Evolutionary conservation across 2,888 invertebrate genomes (phyloP).

Genomic region (Drosophila peninsularis): DNA sequence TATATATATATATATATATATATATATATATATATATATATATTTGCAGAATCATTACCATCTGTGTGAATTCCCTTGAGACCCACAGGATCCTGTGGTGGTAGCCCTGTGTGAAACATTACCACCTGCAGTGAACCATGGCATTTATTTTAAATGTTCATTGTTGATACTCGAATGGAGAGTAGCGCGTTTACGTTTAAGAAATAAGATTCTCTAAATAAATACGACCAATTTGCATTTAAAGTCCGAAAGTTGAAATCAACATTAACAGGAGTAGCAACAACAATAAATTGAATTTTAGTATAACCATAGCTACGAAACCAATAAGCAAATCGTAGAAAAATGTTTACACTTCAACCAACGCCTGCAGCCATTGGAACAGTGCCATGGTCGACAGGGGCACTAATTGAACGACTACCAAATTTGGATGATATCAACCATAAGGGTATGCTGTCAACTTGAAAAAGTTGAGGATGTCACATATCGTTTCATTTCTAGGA

Average conservation of each 20-base stretch:
- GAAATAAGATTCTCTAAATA: background rate
- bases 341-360: constrained; percentile 89
- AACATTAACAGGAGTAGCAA: background rate
- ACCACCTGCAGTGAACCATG: constrained; percentile 43
- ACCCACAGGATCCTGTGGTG: constrained; percentile 29
- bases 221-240: constrained; percentile 1
- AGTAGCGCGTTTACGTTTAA: background rate
- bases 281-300: background rate
- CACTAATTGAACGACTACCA: constrained; percentile 89
- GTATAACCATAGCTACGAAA: background rate
- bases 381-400: constrained; percentile 91
- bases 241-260: background rate
- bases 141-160: constrained; percentile 7
- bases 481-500: background rate
- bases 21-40: background rate
- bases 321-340: constrained; percentile 14
- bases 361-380: constrained; percentile 92
- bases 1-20: no score
- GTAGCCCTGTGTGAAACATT: constrained; percentile 33
- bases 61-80: constrained; percentile 38
- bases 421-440: constrained; percentile 92
- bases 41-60: constrained; percentile 27
- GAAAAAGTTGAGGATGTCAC: background rate
- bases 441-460: constrained; percentile 88
- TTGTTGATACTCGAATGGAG: constrained; percentile 18